phyloP scores from a whole-genome alignment of 2,113 vertebrate genomes.

The Bos javanicus region DNA sequence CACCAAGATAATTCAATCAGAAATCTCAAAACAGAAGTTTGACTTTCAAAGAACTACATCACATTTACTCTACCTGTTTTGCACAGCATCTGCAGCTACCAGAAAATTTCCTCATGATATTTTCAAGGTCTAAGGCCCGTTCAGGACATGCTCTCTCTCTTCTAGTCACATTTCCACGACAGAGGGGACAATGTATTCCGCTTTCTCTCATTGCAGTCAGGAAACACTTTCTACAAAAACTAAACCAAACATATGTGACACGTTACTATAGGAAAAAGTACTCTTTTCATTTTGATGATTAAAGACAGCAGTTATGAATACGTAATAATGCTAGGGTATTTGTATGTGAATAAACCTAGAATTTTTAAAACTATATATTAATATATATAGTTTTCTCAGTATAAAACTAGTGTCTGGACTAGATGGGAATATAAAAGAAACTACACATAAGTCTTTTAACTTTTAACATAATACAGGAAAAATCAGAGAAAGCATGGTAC shows the following conservation, averaged over 20 bases:
- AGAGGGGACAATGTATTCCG: constrained; percentile 86
- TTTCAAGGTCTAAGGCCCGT: constrained; percentile 84
- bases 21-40: background rate
- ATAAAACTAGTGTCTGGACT: background rate
- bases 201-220: constrained; percentile 85
- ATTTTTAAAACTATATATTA: background rate
- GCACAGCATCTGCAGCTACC: constrained; percentile 85
- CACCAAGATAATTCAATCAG: background rate
- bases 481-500: background rate
- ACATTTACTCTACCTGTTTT: constrained; percentile 84
- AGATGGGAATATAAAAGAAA: background rate
- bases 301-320: constrained; percentile 13
- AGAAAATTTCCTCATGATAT: constrained; percentile 83
- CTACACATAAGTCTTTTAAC: background rate
- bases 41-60: constrained; percentile 25
- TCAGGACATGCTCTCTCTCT: constrained; percentile 82
- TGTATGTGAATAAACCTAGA: background rate
- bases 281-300: constrained; percentile 24
- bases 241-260: constrained; percentile 74
- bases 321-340: background rate
- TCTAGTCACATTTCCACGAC: constrained; percentile 83
- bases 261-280: constrained; percentile 41
- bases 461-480: background rate
- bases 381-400: constrained; percentile 15
- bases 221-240: constrained; percentile 89